Evolutionary conservation across 2,888 invertebrate genomes (phyloP).

Genomic region (Metallyticus violacea): DNA sequence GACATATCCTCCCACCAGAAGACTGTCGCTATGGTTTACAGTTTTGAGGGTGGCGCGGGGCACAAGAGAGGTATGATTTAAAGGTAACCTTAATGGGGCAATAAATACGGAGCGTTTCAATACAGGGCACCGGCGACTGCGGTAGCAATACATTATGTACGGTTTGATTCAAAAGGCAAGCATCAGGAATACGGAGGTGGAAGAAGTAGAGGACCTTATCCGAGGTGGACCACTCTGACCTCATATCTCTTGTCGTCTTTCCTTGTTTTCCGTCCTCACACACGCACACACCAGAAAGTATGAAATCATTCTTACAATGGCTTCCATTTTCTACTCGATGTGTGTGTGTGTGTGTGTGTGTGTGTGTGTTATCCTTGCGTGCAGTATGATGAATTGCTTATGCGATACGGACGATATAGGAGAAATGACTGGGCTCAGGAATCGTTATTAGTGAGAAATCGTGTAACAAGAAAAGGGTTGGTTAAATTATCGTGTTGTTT

Average conservation of each 20-base stretch:
- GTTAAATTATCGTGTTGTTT: neutral
- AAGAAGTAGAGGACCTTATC: slow-evolving; percentile 19
- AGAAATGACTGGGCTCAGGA: neutral
- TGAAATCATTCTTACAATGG: neutral
- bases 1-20: neutral
- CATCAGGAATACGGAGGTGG: slow-evolving; percentile 18
- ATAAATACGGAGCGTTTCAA: slow-evolving; percentile 59
- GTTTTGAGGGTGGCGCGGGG: neutral
- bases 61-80: slow-evolving; percentile 50
- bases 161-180: slow-evolving; percentile 9
- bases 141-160: slow-evolving; percentile 22
- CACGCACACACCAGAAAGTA: neutral
- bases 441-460: neutral
- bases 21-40: neutral
- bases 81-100: slow-evolving; percentile 59
- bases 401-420: slow-evolving; percentile 3
- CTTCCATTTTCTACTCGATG: neutral
- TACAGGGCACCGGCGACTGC: slow-evolving; percentile 35
- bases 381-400: slow-evolving; percentile 17
- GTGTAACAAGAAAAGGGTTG: neutral
- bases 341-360: too few relatives aligned
- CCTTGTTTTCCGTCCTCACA: neutral
- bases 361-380: too few relatives aligned
- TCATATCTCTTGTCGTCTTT: neutral
- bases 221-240: slow-evolving; percentile 1